Percentiles rank a stretch among this genome's conserved stretches.
Conservation (phyloP, 2,113 vertebrate species). For the Ictalurus punctatus region DNA sequence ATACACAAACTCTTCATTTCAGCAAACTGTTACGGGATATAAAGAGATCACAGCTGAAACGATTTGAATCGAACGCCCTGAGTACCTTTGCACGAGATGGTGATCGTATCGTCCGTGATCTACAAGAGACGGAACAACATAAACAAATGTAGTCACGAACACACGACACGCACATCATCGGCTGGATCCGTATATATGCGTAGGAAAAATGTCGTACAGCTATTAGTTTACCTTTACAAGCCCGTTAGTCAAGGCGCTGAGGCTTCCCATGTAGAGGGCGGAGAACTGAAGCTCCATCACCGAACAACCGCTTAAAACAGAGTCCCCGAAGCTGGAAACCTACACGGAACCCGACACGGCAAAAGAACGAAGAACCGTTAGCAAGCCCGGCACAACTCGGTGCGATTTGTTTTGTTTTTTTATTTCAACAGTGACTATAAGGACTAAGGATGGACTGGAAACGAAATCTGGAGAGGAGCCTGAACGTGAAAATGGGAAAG, state of each 20-base stretch:
- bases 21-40: not conserved
- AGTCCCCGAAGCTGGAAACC: not conserved
- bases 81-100: constrained; percentile 85
- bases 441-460: not conserved
- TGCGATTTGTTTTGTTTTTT: not conserved
- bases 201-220: not conserved
- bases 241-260: constrained; percentile 56
- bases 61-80: not conserved
- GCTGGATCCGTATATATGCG: not conserved
- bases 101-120: constrained; percentile 76
- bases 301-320: not conserved
- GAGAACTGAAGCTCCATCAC: constrained; percentile 58
- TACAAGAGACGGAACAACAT: constrained; percentile 55
- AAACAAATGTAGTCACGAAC: constrained; percentile 36
- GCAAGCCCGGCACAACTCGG: not conserved
- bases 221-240: constrained; percentile 59
- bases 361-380: not conserved
- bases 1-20: not conserved
- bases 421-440: not conserved
- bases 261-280: constrained; percentile 61
- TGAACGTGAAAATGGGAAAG: not conserved
- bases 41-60: not conserved
- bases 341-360: not conserved
- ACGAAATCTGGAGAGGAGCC: not conserved
- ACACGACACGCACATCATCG: not conserved